phyloP scores from a whole-genome alignment of 2,113 vertebrate genomes.

The Chaenogobius annularis region DNA sequence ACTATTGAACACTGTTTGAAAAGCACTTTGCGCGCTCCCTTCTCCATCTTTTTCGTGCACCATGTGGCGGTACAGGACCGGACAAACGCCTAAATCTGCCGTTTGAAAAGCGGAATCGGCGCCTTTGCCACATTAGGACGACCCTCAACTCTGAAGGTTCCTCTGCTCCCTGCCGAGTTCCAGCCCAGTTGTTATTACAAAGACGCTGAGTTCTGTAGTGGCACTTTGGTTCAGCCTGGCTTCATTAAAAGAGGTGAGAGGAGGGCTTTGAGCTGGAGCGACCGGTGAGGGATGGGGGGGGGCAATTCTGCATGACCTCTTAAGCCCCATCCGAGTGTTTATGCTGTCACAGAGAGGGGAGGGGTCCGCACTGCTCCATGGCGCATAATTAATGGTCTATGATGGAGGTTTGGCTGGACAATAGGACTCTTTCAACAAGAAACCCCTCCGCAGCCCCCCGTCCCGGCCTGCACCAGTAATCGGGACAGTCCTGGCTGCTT shows the following conservation, averaged over 20 bases:
- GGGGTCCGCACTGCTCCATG: slow-evolving; percentile 68
- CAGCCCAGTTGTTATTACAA: slow-evolving; percentile 27
- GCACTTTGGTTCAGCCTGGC: slow-evolving; percentile 45
- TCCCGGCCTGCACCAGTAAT: slow-evolving; percentile 58
- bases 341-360: slow-evolving; percentile 44
- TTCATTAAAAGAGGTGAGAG: slow-evolving; percentile 56
- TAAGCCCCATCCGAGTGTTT: slow-evolving; percentile 44
- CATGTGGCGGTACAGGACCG: not conserved
- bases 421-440: slow-evolving; percentile 89
- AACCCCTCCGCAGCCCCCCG: slow-evolving; percentile 7
- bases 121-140: slow-evolving; percentile 17
- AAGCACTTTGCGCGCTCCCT: too few species aligned
- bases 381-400: slow-evolving; percentile 97
- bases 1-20: too few species aligned
- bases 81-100: slow-evolving; percentile 16
- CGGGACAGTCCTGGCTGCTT: slow-evolving; percentile 64
- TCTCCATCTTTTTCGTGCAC: not conserved
- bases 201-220: slow-evolving; percentile 33
- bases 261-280: slow-evolving; percentile 10
- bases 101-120: slow-evolving; percentile 14
- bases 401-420: slow-evolving; percentile 86
- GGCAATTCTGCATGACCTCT: slow-evolving; percentile 5
- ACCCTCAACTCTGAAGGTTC: slow-evolving; percentile 18
- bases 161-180: slow-evolving; percentile 19
- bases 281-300: slow-evolving; percentile 16